Conservation (phyloP, 35 echinoderm and acorn worm genomes). For the Chiridota heheva region DNA sequence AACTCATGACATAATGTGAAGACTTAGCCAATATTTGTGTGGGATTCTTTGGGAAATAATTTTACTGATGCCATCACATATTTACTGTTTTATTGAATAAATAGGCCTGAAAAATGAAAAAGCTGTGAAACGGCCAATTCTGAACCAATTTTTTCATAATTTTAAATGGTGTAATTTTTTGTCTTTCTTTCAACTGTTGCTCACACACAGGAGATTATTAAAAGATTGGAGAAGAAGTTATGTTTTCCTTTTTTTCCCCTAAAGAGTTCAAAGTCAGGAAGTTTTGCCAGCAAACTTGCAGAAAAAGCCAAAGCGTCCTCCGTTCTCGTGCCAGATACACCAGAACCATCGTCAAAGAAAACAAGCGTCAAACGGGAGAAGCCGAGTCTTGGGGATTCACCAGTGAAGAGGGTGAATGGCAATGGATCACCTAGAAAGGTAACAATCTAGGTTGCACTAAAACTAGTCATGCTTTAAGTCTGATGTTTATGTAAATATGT, state of each 20-base stretch:
- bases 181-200: not conserved
- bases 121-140: too few species aligned
- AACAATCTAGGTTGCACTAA: constrained; percentile 9
- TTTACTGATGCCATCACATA: too few species aligned
- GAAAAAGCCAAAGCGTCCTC: constrained; percentile 53
- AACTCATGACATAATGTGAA: too few species aligned
- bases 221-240: not conserved
- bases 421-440: not conserved
- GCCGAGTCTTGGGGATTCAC: not conserved
- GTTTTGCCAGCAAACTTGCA: constrained; percentile 69
- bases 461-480: not conserved
- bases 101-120: too few species aligned
- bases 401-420: not conserved
- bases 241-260: not conserved
- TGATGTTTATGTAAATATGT: not conserved
- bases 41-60: too few species aligned
- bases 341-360: constrained; percentile 32
- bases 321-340: constrained; percentile 56
- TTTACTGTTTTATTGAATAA: not conserved
- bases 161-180: not conserved
- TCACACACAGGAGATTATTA: constrained; percentile 17
- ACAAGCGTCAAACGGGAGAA: not conserved
- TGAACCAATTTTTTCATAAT: constrained; percentile 4
- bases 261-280: constrained; percentile 10
- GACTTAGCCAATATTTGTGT: too few species aligned